These are phyloP conservation scores for Austrofundulus limnaeus DNA, from an alignment of 2,113 vertebrate genomes.

Conservation along the genomic window DNA sequence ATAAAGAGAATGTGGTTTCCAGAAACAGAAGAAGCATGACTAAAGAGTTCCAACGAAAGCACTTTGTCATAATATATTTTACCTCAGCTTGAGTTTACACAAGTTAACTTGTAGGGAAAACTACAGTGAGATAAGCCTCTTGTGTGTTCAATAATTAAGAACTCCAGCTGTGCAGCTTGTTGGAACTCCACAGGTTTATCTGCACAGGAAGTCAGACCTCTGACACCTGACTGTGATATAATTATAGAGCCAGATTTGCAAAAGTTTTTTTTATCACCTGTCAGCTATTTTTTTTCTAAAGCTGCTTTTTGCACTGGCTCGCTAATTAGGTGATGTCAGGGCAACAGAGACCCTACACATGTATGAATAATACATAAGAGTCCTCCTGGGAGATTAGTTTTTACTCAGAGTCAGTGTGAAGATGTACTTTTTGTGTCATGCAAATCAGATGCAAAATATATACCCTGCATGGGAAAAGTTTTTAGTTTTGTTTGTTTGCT, in stretches of 20 bases:
- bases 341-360: neutral
- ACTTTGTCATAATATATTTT: neutral
- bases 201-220: constrained; percentile 8
- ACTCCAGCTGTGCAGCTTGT: constrained; percentile 11
- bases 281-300: constrained; percentile 20
- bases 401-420: constrained; percentile 4
- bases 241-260: constrained; percentile 25
- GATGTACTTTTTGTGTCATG: neutral
- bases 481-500: too few species aligned
- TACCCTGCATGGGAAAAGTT: neutral
- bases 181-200: neutral
- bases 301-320: constrained; percentile 7
- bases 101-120: neutral
- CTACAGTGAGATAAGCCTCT: constrained; percentile 7
- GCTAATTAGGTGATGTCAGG: constrained; percentile 34
- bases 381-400: neutral
- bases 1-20: too few species aligned
- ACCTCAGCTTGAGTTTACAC: neutral
- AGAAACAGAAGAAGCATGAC: too few species aligned
- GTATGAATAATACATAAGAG: neutral
- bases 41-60: too few species aligned
- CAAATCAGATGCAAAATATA: constrained; percentile 13
- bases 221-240: constrained; percentile 5
- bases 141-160: constrained; percentile 4
- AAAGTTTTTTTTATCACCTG: constrained; percentile 27